A percentile compares a stretch with the other conserved stretches of the same genome.
phyloP scores from a whole-genome alignment of 2,113 vertebrate genomes.

The Thermophis baileyi region DNA sequence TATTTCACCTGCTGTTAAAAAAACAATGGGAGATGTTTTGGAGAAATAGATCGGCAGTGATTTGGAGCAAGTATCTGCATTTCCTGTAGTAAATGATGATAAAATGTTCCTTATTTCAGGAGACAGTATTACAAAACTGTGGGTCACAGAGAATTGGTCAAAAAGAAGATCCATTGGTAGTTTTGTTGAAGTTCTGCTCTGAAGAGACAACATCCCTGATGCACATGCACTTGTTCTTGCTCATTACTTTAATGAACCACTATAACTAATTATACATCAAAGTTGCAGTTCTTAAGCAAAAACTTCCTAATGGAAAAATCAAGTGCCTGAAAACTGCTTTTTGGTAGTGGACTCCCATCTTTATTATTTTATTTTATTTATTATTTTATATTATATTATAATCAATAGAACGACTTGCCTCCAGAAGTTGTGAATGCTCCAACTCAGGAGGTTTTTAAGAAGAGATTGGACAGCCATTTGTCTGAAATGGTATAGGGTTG shows the following conservation, averaged over 20 bases:
- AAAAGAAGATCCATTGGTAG: conserved; percentile 78
- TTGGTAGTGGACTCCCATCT: conserved; percentile 87
- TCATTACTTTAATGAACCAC: conserved; percentile 89
- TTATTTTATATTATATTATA: not conserved
- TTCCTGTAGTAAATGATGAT: conserved; percentile 77
- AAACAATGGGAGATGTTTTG: conserved; percentile 64
- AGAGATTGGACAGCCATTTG: not conserved
- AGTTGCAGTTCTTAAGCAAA: conserved; percentile 17
- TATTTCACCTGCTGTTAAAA: conserved; percentile 77
- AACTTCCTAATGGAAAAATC: conserved; percentile 82
- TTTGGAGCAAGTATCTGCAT: conserved; percentile 81
- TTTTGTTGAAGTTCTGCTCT: conserved; percentile 91
- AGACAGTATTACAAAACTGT: conserved; percentile 86
- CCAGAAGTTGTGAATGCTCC: not conserved
- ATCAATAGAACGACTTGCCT: not conserved
- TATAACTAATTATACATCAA: conserved; percentile 78
- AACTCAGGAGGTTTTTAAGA: not conserved
- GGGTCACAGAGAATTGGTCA: conserved; percentile 86
- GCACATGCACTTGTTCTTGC: conserved; percentile 83
- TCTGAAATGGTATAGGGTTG: not conserved
- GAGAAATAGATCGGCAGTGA: conserved; percentile 84
- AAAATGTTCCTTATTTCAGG: conserved; percentile 82
- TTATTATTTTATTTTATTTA: conserved; percentile 78
- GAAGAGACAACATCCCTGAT: conserved; percentile 94
- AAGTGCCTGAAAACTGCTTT: conserved; percentile 88